Percentiles rank a stretch among this genome's conserved stretches.
Conservation (phyloP, 2,797 vertebrate genomes). For the Danio kyathit region DNA sequence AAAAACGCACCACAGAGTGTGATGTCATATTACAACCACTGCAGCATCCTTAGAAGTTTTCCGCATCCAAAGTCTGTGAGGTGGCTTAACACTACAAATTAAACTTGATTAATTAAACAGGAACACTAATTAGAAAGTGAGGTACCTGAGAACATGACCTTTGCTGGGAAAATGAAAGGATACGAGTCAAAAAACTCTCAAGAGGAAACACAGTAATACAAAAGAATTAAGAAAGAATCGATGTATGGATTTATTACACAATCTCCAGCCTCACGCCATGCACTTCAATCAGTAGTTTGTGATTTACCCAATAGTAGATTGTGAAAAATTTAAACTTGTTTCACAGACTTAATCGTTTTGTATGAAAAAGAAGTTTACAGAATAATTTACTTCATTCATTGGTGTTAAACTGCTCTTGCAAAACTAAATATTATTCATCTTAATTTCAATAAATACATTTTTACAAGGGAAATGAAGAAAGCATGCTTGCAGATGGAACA, state of each 20-base stretch:
- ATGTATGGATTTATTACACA: neutral
- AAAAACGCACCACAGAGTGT: too few relatives aligned
- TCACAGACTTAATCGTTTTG: neutral
- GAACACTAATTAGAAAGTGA: neutral
- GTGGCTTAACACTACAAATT: neutral
- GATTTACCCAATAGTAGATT: neutral
- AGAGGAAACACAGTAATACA: neutral
- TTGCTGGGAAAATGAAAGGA: neutral
- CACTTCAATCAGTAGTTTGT: slow-evolving; percentile 1
- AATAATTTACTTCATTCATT: neutral
- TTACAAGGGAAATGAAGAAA: neutral
- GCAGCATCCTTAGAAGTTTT: too few relatives aligned
- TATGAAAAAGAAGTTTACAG: slow-evolving; percentile 9
- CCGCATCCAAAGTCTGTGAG: too few relatives aligned
- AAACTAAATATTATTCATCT: neutral
- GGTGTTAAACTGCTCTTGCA: neutral
- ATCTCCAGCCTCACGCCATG: neutral
- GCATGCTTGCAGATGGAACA: neutral
- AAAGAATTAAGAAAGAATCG: neutral
- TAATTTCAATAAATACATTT: neutral
- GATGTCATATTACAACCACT: too few relatives aligned
- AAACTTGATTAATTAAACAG: neutral
- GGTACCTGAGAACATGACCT: slow-evolving; percentile 37
- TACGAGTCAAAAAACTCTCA: slow-evolving; percentile 1
- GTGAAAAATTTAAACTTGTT: neutral